A percentile compares a stretch with the other conserved stretches of the same genome.
phyloP scores from a whole-genome alignment of 2,797 vertebrate species.

The Neosilurus hyrtlii region DNA sequence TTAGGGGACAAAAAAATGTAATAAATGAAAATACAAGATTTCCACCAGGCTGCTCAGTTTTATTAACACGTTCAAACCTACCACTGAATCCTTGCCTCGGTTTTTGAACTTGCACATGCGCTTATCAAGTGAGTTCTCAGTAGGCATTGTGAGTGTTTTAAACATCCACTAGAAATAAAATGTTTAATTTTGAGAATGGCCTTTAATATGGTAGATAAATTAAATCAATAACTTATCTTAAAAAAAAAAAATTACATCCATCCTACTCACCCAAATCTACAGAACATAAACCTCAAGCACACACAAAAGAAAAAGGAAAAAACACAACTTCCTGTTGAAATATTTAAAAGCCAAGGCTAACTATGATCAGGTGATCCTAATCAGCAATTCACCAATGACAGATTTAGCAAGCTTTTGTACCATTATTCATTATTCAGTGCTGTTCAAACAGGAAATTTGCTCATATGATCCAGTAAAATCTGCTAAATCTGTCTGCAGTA shows the following conservation, averaged over 20 bases:
- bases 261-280: neutral
- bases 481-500: neutral
- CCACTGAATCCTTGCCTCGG: conserved; percentile 79
- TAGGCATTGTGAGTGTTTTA: conserved; percentile 69
- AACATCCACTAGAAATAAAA: neutral
- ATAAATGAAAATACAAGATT: neutral
- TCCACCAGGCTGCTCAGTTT: neutral
- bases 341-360: conserved; percentile 27
- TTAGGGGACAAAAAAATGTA: too few relatives aligned
- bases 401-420: neutral
- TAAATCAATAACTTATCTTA: neutral
- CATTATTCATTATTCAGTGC: neutral
- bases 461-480: too few relatives aligned
- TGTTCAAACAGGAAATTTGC: neutral
- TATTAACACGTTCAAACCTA: conserved; percentile 61
- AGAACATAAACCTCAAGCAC: neutral
- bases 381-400: neutral
- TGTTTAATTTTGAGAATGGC: neutral
- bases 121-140: conserved; percentile 56
- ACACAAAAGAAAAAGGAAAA: neutral
- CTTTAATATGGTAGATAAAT: too few relatives aligned
- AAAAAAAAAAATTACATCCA: neutral
- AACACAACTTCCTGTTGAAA: neutral
- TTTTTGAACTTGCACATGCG: conserved; percentile 85
- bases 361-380: conserved; percentile 39